Base-by-base conservation (phyloP, 37 sponge, comb jelly and placozoan species). In the Tethya wilhelma region DNA sequence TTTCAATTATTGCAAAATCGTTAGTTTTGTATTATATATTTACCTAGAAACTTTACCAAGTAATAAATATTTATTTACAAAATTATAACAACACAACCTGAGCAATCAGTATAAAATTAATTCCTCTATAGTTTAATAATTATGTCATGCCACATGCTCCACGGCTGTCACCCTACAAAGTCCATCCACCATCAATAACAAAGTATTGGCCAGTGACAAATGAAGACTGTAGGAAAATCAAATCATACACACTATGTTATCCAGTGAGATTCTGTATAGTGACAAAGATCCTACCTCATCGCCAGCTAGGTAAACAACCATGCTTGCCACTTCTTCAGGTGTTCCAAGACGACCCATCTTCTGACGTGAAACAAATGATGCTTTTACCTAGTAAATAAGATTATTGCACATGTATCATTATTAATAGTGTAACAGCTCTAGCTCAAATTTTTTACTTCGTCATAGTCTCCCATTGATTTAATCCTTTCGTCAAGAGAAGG, bases 111-210 rank as follows among this genome's bases (percentile, higher is more conserved):
- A n/a, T n/a, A n/a, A n/a, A n/a, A n/a, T n/a, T n/a, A n/a, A n/a
- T n/a, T n/a, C n/a, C n/a, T n/a, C n/a, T n/a, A n/a, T n/a, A n/a
- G n/a, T n/a, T n/a, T 49, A 49, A 19, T 49, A 49, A 9, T 49
- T 19, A 49, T 49, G 53, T 49, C 14, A 19, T 49, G 53, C n/a
- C n/a, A n/a, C n/a, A n/a, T n/a, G n/a, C n/a, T n/a, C n/a, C n/a
- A n/a, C n/a, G n/a, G n/a, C n/a, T n/a, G 55, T 49, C 17, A 20
- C 55, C 28, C 83, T 45, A 92, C 9, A 85, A 25, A 25, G 84
- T 94, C 94, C 94, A 94, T n/a, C 94, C 94, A 34, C 94, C 94
- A 86, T 94, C 94, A 71, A 94, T 87, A 19, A 82, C 64, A 19
- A 86, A 36, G 55, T 46, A 67, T 2, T 83, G 41, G 3, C 94